Evolutionary conservation across 2,888 invertebrate genomes (phyloP), one percentile per base, ranked within the genome.

Genomic region (Chromoteleia sp.): DNA sequence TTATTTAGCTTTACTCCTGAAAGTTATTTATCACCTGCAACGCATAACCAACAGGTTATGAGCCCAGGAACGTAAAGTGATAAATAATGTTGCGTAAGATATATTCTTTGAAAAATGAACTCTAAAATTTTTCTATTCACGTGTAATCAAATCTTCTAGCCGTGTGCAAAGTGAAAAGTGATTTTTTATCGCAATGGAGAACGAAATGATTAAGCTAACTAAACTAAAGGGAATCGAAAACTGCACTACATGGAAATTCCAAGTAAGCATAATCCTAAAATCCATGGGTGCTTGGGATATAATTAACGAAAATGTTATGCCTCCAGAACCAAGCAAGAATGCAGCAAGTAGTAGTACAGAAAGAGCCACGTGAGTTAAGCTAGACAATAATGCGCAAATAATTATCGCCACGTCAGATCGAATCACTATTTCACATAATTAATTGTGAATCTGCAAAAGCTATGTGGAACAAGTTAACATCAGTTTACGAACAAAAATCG

Each of bases 401-500:
- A 76, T 86, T 7, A 87, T 87, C 2, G 85, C 77, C 0, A 85
- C 83, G 2, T 77, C 85, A 0, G 61, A n/a, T 88, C 0, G 83
- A 81, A 2, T 59, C 75, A 21, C 54, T 85, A 2, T 45, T 85
- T 0, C 87, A 86, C 39, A 84, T 88, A 3, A 78, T 87, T 12
- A 86, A 86, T 71, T 89, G 87, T 54, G 41, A 80, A 17, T 68
- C 83, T 4, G 75, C 87, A 1, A 81, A 84, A 6, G 81, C 84
- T 14, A 90, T 89, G 88, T 89, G 87, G 87, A 48, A 79, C 2
- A 86, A 86, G 65, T 70, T 89, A 0, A 43, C 58, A 0, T 39
- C 76, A 2, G 74, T 88, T 0, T 89, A 87, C 59, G 87, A 89
- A 21, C 85, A 85, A n/a, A 87, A 86, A 41, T 84, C 84, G 0